Evolutionary conservation across 2,797 vertebrate genomes (phyloP), one percentile per base, ranked within the genome.

Genomic region (Phoebastria nigripes): DNA sequence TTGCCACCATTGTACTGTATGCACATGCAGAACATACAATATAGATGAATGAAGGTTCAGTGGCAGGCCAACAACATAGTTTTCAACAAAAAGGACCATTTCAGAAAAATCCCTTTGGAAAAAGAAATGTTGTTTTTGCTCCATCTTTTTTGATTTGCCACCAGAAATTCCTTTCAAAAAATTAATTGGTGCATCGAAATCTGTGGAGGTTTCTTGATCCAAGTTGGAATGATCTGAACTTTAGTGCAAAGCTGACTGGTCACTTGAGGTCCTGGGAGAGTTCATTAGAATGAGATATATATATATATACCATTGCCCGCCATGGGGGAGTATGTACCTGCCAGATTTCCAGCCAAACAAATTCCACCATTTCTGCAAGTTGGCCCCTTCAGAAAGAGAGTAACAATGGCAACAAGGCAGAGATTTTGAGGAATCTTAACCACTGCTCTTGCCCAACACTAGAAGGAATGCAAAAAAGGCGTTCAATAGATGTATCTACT

Each of bases 261-360:
- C n/a, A 37, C 35, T 37, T 59, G 56, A 59, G 56, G 56, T 59
- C 35, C 56, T 59, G n/a, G 35, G 15, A 26, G 12, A 85, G 11
- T 22, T 94, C 33, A 55, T 61, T 73, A 33, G 26, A 71, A 70
- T 42, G n/a, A 79, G 18, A 26, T 52, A 41, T 20, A n/a, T 4
- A 26, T 56, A 49, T 29, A n/a, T 17, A 29, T 46, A 39, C 18
- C 24, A 25, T 6, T 51, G 17, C 35, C 24, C 9, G 12, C 16
- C 2, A 8, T 18, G 15, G 81, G 5, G 1, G 1, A 59, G n/a
- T 24, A 65, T 2, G 11, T 31, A 65, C 1, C 1, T 46, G 42
- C 10, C 33, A 66, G 35, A 65, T 69, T 76, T 89, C 70, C 70
- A 66, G 31, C 18, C 54, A 93, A 65, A 82, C 44, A 58, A 84